A percentile compares a stretch with the other conserved stretches of the same genome.
Evolutionary conservation across 2,797 vertebrate genomes (phyloP).

Genomic region (Thripadectes ignobilis): DNA sequence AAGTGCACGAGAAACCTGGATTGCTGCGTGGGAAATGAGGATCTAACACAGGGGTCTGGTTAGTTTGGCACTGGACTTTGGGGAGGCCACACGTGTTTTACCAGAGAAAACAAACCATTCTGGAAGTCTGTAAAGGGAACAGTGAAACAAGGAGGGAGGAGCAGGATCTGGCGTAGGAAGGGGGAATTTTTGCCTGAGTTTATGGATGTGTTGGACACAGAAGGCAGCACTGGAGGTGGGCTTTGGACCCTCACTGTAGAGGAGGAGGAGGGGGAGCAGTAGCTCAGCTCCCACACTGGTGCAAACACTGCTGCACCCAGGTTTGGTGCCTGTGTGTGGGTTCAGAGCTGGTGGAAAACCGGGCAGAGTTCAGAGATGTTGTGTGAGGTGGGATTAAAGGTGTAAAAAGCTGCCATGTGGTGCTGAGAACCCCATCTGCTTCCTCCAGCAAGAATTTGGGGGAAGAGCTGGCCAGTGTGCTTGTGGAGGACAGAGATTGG

Average conservation of each 20-base stretch:
- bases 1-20: not conserved
- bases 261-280: not conserved
- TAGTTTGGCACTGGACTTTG: not conserved
- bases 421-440: not conserved
- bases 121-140: not conserved
- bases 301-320: not conserved
- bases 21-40: not conserved
- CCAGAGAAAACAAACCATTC: not conserved
- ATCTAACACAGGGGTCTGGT: fast-evolving
- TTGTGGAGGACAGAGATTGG: not conserved
- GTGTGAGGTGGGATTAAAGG: not conserved
- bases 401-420: not conserved
- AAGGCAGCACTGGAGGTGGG: not conserved
- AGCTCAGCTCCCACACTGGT: not conserved
- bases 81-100: fast-evolving
- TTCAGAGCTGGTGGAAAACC: not conserved
- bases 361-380: not conserved
- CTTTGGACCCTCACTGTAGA: not conserved
- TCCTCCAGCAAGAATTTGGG: not conserved
- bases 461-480: not conserved
- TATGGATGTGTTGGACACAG: fast-evolving
- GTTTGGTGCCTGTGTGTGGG: not conserved
- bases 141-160: not conserved
- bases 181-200: not conserved
- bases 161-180: not conserved